phyloP scores from a whole-genome alignment of 2,113 vertebrate genomes.

The Sakesphorus luctuosus region DNA sequence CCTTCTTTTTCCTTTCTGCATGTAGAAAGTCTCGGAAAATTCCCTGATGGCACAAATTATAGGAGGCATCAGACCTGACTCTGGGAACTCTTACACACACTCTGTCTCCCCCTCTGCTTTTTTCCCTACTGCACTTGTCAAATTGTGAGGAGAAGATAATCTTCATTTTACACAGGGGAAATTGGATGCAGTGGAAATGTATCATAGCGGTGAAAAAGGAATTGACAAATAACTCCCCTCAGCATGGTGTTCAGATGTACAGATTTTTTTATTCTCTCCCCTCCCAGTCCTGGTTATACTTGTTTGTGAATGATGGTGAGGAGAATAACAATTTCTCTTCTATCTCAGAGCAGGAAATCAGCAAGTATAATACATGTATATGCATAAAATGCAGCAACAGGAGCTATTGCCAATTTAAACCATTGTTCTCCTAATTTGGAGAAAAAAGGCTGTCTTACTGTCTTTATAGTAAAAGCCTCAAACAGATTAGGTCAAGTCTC shows the following conservation, averaged over 20 bases:
- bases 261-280: neutral
- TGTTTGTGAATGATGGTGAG: neutral
- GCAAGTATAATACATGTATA: constrained; percentile 25
- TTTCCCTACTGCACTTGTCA: constrained; percentile 29
- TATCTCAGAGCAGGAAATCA: constrained; percentile 29
- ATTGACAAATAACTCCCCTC: constrained; percentile 11
- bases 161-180: constrained; percentile 42
- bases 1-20: constrained; percentile 23
- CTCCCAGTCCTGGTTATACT: neutral
- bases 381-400: constrained; percentile 60
- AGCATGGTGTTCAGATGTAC: neutral
- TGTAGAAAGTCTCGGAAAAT: constrained; percentile 37
- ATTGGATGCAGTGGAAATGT: constrained; percentile 30
- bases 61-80: neutral
- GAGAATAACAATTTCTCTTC: neutral
- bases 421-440: constrained; percentile 57
- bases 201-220: constrained; percentile 6
- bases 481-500: constrained; percentile 74
- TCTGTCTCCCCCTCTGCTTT: neutral
- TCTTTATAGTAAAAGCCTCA: constrained; percentile 56
- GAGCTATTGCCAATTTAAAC: constrained; percentile 47
- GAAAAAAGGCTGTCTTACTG: constrained; percentile 52
- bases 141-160: constrained; percentile 52
- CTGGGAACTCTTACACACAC: accelerated
- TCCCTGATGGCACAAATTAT: constrained; percentile 48